These are phyloP conservation scores for Cladorhizidae sp. DNA, from an alignment of 37 sponge, comb jelly and placozoan species.

Conservation along the genomic window DNA sequence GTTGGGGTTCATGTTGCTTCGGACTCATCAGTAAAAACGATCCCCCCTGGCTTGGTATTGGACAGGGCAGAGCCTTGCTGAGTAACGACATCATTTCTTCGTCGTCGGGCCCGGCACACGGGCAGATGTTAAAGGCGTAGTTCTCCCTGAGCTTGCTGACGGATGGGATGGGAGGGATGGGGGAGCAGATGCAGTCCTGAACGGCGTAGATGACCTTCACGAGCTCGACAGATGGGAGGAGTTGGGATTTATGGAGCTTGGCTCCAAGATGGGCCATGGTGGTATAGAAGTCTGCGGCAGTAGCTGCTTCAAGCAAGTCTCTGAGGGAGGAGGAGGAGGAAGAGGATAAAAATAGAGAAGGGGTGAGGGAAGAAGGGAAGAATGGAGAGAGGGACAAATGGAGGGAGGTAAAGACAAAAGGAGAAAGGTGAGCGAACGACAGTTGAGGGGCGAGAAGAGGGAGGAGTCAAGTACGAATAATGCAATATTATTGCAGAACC, in stretches of 20 bases:
- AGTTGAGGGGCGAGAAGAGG: neutral
- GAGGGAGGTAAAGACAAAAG: neutral
- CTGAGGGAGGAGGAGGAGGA: neutral
- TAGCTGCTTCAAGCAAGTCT: constrained; percentile 18
- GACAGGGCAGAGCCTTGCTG: constrained; percentile 28
- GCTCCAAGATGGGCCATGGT: constrained; percentile 34
- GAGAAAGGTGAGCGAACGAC: neutral
- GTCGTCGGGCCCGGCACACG: constrained; percentile 21
- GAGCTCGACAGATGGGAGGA: constrained; percentile 32
- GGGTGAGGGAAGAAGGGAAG: neutral
- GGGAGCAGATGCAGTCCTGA: constrained; percentile 17
- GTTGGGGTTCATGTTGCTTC: neutral
- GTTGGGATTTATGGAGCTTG: constrained; percentile 20
- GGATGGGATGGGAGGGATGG: constrained; percentile 28
- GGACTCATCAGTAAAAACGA: neutral
- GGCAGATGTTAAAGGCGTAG: constrained; percentile 70
- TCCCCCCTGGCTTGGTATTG: constrained; percentile 62
- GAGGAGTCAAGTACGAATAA: neutral
- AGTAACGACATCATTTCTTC: neutral
- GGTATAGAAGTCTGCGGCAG: constrained; percentile 51
- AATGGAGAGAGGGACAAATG: neutral
- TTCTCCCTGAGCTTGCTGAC: constrained; percentile 66
- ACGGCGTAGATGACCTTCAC: constrained; percentile 56
- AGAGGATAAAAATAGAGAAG: neutral
- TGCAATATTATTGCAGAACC: too few relatives aligned